A percentile compares a stretch with the other conserved stretches of the same genome.
phyloP scores from a whole-genome alignment of 2,888 invertebrate genomes.

The Drosophila neotestacea region DNA sequence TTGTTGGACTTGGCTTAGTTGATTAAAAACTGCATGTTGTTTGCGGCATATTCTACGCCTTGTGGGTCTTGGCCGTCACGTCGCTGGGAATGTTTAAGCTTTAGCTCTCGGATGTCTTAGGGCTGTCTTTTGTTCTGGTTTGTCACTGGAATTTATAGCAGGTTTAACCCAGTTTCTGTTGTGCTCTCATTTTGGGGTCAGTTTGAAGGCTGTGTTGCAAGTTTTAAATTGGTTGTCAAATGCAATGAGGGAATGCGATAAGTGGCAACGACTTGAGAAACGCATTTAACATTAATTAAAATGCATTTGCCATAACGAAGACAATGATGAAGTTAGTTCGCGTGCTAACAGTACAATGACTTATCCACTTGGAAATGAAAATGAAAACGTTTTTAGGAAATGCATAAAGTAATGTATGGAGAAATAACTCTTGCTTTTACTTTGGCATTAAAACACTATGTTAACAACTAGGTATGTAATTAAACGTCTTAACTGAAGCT shows the following conservation, averaged over 20 bases:
- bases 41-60: conserved; percentile 4
- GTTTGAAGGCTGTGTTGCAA: conserved; percentile 67
- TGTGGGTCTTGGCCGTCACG: conserved; percentile 20
- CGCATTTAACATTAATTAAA: conserved; percentile 49
- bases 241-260: conserved; percentile 54
- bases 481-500: conserved; percentile 56
- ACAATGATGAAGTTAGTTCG: conserved; percentile 53
- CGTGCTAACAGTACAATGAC: conserved; percentile 67
- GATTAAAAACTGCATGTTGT: conserved; percentile 71
- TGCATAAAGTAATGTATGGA: conserved; percentile 18
- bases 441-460: conserved; percentile 47
- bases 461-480: conserved; percentile 55
- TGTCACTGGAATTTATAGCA: conserved; percentile 73
- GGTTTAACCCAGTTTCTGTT: conserved; percentile 73
- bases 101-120: conserved; percentile 62
- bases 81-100: conserved; percentile 33
- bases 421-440: conserved; percentile 46
- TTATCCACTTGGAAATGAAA: conserved; percentile 6
- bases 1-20: conserved; percentile 61
- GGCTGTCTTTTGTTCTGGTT: conserved; percentile 69
- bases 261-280: conserved; percentile 55
- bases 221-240: conserved; percentile 76
- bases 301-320: conserved; percentile 41
- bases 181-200: conserved; percentile 49
- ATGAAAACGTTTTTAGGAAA: conserved; percentile 14